These are phyloP conservation scores for Poeciliopsis turrubarensis DNA, from an alignment of 2,113 vertebrate species.

Conservation along the genomic window DNA sequence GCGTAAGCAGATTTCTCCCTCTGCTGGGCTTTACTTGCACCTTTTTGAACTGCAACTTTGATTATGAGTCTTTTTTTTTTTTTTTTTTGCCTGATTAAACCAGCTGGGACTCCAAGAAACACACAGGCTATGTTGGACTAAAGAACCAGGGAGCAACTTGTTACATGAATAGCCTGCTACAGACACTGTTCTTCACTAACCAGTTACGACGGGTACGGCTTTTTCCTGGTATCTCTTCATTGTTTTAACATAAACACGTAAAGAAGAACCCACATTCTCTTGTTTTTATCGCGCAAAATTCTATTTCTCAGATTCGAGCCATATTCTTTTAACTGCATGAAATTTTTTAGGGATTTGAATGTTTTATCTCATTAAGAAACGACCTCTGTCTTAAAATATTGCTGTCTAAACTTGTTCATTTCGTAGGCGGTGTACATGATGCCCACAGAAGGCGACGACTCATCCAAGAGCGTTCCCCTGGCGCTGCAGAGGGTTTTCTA, in stretches of 20 bases:
- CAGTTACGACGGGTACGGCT: slow-evolving; percentile 91
- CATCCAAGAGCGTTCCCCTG: slow-evolving; percentile 97
- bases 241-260: neutral
- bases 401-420: slow-evolving; percentile 6
- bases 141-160: slow-evolving; percentile 99
- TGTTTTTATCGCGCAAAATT: neutral
- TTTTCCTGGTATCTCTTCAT: neutral
- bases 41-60: neutral
- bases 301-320: neutral
- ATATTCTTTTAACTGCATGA: too few species aligned
- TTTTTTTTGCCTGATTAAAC: slow-evolving; percentile 2
- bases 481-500: slow-evolving; percentile 98
- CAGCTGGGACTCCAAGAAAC: slow-evolving; percentile 99
- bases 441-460: slow-evolving; percentile 99
- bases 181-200: slow-evolving; percentile 99
- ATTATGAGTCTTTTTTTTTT: neutral
- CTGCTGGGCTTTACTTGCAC: neutral
- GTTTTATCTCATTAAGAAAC: too few species aligned
- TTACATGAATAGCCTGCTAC: slow-evolving; percentile 99
- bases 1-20: slow-evolving; percentile 85
- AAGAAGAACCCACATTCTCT: too few species aligned
- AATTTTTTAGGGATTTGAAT: too few species aligned
- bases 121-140: slow-evolving; percentile 97
- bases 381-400: neutral
- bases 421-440: slow-evolving; percentile 98